These are phyloP conservation scores for Calameuta idolon DNA, from an alignment of 2,888 invertebrate genomes.

Conservation along the genomic window DNA sequence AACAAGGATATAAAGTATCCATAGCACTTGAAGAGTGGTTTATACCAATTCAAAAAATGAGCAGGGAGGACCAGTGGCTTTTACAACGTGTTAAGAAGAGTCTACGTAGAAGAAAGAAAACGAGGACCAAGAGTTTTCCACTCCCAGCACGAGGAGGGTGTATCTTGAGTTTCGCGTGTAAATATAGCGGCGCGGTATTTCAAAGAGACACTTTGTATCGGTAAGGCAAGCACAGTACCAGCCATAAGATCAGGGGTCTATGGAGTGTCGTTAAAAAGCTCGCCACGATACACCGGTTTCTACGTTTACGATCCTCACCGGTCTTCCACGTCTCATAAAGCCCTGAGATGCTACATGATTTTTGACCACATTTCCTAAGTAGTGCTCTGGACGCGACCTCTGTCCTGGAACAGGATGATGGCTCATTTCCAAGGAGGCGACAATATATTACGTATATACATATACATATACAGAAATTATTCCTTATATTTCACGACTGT, in stretches of 20 bases:
- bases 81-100: not conserved
- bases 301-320: not conserved
- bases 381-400: not conserved
- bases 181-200: slow-evolving; percentile 1
- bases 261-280: not conserved
- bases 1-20: not conserved
- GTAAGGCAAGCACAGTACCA: not conserved
- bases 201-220: slow-evolving; percentile 10
- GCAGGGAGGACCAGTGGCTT: not conserved
- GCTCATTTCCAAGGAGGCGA: not conserved
- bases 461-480: not conserved
- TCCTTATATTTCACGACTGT: not conserved
- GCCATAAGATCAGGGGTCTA: not conserved
- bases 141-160: not conserved
- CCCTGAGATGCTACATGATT: not conserved
- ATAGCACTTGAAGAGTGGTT: not conserved
- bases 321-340: not conserved
- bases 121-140: not conserved
- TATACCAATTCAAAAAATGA: not conserved
- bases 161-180: not conserved
- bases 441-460: not conserved
- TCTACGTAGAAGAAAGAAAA: not conserved
- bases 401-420: not conserved
- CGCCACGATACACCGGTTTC: not conserved
- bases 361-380: not conserved